A percentile compares a stretch with the other conserved stretches of the same genome.
Evolutionary conservation across 2,113 vertebrate genomes (phyloP).

Genomic region (Epinephelus cyanopodus): DNA sequence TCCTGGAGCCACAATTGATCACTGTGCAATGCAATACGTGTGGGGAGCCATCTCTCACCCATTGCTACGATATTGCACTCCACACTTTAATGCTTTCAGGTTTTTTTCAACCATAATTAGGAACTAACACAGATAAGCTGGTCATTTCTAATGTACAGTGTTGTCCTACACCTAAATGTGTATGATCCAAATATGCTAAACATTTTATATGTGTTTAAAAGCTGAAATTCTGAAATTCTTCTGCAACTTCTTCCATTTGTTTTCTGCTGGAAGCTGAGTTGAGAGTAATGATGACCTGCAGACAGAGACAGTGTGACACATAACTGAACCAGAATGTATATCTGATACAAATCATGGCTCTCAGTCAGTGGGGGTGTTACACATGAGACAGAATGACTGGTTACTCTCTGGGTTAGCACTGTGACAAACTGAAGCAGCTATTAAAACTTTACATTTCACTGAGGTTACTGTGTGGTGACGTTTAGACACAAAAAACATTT

Average conservation of each 20-base stretch:
- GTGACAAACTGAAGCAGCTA: neutral
- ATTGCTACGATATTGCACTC: neutral
- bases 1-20: conserved; percentile 21
- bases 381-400: neutral
- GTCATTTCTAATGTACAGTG: neutral
- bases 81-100: neutral
- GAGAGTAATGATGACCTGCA: neutral
- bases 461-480: too few relatives aligned
- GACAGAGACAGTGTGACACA: neutral
- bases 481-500: too few relatives aligned
- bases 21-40: neutral
- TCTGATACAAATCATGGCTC: neutral
- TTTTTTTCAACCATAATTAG: neutral
- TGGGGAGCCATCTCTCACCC: neutral
- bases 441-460: too few relatives aligned
- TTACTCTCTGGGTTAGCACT: neutral
- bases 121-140: neutral
- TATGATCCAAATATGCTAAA: neutral
- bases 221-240: neutral
- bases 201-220: neutral
- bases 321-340: neutral
- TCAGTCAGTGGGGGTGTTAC: conserved; percentile 6
- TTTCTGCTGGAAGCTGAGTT: neutral
- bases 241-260: neutral
- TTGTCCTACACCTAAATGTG: neutral